Conservation (phyloP, 2,888 invertebrate genomes). For the Eilema depressum region DNA sequence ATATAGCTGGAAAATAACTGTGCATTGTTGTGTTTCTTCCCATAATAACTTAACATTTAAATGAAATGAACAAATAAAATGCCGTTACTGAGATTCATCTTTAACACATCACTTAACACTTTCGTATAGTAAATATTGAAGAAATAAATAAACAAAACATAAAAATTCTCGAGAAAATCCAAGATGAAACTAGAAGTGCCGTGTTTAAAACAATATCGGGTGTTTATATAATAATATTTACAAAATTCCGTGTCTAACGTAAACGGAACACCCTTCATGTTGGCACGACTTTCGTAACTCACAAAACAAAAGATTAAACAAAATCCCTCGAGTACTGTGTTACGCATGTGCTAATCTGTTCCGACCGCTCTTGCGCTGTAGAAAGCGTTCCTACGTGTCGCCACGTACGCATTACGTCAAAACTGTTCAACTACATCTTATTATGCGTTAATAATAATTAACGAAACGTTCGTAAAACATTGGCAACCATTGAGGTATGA, state of each 20-base stretch:
- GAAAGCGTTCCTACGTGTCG: conserved; percentile 50
- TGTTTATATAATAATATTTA: not conserved
- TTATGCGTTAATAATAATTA: conserved; percentile 62
- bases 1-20: not conserved
- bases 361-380: conserved; percentile 45
- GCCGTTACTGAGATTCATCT: not conserved
- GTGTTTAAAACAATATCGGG: not conserved
- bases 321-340: conserved; percentile 40
- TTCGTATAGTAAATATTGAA: not conserved
- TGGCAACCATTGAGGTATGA: conserved; percentile 46
- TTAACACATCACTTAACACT: conserved; percentile 2
- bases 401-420: conserved; percentile 30
- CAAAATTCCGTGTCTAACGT: conserved; percentile 24
- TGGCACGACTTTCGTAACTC: conserved; percentile 38
- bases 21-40: not conserved
- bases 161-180: not conserved
- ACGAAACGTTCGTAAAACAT: conserved; percentile 34
- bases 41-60: not conserved
- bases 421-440: conserved; percentile 42
- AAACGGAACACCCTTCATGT: conserved; percentile 24
- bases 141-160: not conserved
- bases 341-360: conserved; percentile 44
- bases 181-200: not conserved
- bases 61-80: not conserved
- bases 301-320: conserved; percentile 49